Base-by-base conservation (phyloP, 2,113 vertebrate genomes). In the Pseudorectes ferrugineus region DNA sequence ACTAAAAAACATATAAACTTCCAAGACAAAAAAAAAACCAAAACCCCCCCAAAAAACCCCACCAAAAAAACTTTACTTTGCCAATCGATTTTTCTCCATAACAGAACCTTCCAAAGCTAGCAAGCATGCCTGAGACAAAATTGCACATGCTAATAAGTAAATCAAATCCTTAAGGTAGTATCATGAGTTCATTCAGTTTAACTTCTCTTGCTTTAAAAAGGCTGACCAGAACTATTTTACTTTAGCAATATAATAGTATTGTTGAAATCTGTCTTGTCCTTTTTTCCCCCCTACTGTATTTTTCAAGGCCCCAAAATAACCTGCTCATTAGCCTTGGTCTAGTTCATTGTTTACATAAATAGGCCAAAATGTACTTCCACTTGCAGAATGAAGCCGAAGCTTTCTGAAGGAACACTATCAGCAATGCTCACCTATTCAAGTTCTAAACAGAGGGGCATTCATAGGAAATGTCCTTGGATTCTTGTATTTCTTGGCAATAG, bases 331-430 rank as follows among this genome's bases (percentile, higher is more conserved):
- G 94, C 86, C 96, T 97, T 94, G 70, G 85, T 93, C 86, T 95
- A 92, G 94, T 88, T 97, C 89, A 97, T 82, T 97, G 96, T 96
- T 97, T 97, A 94, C 68, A 96, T 91, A 97, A 97, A 97, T 94
- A 97, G 94, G 94, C 95, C 95, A 98, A 97, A 98, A 97, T n/a
- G 71, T 97, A 91, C 93, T 97, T 96, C 88, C 70, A 85, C 28
- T 73, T 83, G 74, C 85, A 94, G 91, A 96, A 95, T 23, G 46
- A 92, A 95, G 89, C 65, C 79, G 75, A 91, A 82, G 58, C 82
- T 90, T 96, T 97, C 86, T 84, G 94, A 96, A 89, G 76, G 88
- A 97, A 95, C 71, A 72, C 57, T 85, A 96, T 93, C 96, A 97
- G 82, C 73, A 90, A 42, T 74, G 93, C 72, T 97, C 96, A 97